These are phyloP conservation scores for Zeuzera pyrina DNA, from an alignment of 2,888 invertebrate genomes.

Conservation along the genomic window DNA sequence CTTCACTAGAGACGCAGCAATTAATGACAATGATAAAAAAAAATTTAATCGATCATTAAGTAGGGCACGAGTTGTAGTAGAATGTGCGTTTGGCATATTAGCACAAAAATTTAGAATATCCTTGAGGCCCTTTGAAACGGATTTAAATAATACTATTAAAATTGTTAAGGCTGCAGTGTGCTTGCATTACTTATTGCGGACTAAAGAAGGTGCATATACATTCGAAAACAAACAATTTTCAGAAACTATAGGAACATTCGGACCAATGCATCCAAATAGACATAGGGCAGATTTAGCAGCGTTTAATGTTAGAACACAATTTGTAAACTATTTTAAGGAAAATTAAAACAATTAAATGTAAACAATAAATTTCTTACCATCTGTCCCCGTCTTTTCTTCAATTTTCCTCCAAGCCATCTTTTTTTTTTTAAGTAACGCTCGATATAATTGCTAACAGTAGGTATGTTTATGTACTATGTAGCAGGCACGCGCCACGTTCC, in stretches of 20 bases:
- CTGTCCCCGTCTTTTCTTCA: not conserved
- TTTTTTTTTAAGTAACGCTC: no score
- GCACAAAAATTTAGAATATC: not conserved
- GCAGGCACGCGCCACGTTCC: no score
- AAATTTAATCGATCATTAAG: not conserved
- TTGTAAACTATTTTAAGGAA: not conserved
- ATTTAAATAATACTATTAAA: not conserved
- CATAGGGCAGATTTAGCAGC: not conserved
- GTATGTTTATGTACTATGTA: no score
- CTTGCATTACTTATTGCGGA: not conserved
- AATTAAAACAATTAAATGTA: not conserved
- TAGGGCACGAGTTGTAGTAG: not conserved
- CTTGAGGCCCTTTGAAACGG: not conserved
- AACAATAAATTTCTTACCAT: not conserved
- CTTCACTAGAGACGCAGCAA: not conserved
- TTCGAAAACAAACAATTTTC: not conserved
- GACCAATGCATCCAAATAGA: not conserved
- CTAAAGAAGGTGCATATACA: not conserved
- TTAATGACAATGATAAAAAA: not conserved
- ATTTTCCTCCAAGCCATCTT: not conserved
- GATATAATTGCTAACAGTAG: no score
- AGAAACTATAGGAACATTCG: no score
- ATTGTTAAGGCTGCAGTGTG: not conserved
- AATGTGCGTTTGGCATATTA: not conserved
- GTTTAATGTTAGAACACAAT: not conserved